phyloP scores from a whole-genome alignment of 2,888 invertebrate species.

The Cosmorhoe ocellata region DNA sequence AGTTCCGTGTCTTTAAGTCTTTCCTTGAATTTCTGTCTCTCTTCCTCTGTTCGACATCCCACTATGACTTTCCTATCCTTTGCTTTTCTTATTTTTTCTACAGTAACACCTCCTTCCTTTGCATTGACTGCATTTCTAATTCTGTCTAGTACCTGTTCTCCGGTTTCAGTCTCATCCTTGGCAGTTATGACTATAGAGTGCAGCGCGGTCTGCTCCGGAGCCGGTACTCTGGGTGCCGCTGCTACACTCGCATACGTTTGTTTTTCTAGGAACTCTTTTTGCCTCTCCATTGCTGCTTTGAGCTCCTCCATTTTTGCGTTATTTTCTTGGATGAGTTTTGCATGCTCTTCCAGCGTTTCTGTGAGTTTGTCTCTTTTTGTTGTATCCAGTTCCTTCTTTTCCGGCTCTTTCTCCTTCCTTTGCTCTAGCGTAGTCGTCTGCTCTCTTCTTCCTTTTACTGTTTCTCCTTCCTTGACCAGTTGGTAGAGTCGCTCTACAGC shows the following conservation, averaged over 20 bases:
- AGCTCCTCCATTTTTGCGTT: neutral
- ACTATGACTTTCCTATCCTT: slow-evolving; percentile 9
- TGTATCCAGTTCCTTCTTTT: neutral
- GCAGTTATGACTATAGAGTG: too few species aligned
- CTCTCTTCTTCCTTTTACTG: neutral
- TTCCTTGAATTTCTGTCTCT: neutral
- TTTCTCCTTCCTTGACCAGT: neutral
- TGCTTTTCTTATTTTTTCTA: slow-evolving; percentile 8
- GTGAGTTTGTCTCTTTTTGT: neutral
- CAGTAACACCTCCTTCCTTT: neutral
- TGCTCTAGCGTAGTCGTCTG: too few species aligned
- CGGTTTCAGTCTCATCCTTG: too few species aligned
- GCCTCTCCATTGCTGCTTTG: neutral
- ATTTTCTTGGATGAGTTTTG: neutral
- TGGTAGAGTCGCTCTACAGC: neutral
- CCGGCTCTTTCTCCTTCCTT: too few species aligned
- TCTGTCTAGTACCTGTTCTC: too few species aligned
- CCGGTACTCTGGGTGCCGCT: too few species aligned
- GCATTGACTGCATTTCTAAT: neutral
- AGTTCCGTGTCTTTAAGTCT: slow-evolving; percentile 2
- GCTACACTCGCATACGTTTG: too few species aligned
- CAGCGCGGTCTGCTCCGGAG: too few species aligned
- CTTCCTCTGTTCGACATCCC: neutral
- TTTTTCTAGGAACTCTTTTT: neutral
- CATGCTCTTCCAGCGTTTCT: neutral